A percentile compares a stretch with the other conserved stretches of the same genome.
phyloP scores from a whole-genome alignment of 1,140 invertebrate species.

The Ceratina japonica region DNA sequence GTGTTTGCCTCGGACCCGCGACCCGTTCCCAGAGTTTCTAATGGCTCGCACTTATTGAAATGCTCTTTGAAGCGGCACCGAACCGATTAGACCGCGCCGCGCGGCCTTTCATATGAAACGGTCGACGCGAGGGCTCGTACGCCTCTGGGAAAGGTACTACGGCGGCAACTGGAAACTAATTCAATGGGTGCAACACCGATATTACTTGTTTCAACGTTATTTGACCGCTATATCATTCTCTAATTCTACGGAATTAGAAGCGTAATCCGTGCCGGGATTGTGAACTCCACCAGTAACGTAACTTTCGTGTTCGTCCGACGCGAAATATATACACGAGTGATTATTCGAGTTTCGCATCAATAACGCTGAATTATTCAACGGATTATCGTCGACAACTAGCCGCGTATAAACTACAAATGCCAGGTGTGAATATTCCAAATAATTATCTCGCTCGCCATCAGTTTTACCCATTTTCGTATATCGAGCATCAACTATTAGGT shows the following conservation, averaged over 20 bases:
- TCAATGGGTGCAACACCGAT: background rate
- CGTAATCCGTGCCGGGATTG: background rate
- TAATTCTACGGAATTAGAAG: constrained; percentile 4
- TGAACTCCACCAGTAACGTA: background rate
- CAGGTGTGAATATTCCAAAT: background rate
- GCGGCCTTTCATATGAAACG: too few species aligned
- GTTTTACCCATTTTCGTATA: background rate
- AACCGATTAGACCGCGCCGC: too few species aligned
- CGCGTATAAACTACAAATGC: background rate
- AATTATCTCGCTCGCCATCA: background rate
- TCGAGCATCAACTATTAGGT: background rate
- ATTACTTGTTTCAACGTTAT: background rate
- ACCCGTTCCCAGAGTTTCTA: too few species aligned
- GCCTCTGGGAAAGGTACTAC: background rate
- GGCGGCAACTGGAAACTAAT: too few species aligned
- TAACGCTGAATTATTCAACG: constrained; percentile 19
- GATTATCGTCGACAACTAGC: background rate
- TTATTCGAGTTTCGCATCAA: constrained; percentile 18
- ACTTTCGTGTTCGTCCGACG: background rate
- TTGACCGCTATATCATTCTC: background rate
- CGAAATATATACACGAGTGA: background rate
- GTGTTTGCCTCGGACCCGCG: background rate
- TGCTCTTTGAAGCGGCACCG: too few species aligned
- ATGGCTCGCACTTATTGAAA: too few species aligned
- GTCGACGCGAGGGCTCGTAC: background rate